Evolutionary conservation across 2,797 vertebrate species (phyloP).

Genomic region (Chelonia mydas): DNA sequence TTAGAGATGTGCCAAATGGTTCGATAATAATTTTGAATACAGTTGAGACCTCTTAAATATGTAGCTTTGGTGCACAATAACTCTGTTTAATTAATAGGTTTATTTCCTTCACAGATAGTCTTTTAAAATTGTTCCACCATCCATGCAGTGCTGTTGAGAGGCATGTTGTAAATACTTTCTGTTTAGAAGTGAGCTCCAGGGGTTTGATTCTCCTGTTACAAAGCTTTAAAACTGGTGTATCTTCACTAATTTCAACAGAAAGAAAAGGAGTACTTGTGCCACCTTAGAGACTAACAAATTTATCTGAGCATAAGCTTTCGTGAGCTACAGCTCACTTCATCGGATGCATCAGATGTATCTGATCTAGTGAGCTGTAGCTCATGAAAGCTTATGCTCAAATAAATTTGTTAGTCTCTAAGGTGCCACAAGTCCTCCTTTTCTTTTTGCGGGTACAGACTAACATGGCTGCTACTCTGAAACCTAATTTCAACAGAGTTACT

Average conservation of each 20-base stretch:
- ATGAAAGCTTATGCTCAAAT: too few species aligned
- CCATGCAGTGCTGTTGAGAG: slow-evolving; percentile 52
- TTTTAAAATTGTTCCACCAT: slow-evolving; percentile 63
- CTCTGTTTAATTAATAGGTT: slow-evolving; percentile 72
- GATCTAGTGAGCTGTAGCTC: too few species aligned
- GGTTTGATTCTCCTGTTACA: background rate
- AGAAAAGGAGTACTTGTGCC: too few species aligned
- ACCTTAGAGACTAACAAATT: too few species aligned
- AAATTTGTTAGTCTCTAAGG: too few species aligned
- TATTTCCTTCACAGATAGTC: slow-evolving; percentile 67
- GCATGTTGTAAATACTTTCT: slow-evolving; percentile 33
- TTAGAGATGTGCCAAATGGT: slow-evolving; percentile 71
- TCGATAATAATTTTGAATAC: slow-evolving; percentile 69
- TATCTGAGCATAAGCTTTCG: too few species aligned
- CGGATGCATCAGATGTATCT: too few species aligned
- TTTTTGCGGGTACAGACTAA: too few species aligned
- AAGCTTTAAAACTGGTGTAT: background rate
- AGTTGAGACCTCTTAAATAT: slow-evolving; percentile 57
- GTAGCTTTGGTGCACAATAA: slow-evolving; percentile 58
- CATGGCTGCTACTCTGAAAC: too few species aligned
- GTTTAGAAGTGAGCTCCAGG: slow-evolving; percentile 39
- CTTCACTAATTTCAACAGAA: too few species aligned
- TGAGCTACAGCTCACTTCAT: too few species aligned
- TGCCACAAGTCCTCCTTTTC: too few species aligned
- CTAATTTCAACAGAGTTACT: background rate